These are phyloP conservation scores for Pipistrellus pipistrellus DNA, from an alignment of 2,797 vertebrate genomes.

Conservation along the genomic window DNA sequence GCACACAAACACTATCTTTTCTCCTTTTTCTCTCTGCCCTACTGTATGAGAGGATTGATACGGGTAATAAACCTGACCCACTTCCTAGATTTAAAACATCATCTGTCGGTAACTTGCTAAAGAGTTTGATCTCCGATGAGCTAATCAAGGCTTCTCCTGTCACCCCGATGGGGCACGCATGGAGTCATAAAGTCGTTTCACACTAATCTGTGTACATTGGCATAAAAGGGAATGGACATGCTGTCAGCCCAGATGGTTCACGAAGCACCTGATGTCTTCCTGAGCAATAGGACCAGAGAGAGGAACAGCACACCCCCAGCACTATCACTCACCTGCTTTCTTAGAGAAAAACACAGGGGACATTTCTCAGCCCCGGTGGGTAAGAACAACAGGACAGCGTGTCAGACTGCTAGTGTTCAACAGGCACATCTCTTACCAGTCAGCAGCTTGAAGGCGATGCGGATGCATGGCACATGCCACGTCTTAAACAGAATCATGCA, in stretches of 20 bases:
- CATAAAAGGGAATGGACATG: conserved; percentile 75
- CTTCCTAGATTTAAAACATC: conserved; percentile 82
- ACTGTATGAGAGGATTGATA: conserved; percentile 81
- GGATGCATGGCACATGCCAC: conserved; percentile 37
- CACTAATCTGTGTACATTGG: conserved; percentile 83
- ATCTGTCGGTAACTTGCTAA: conserved; percentile 84
- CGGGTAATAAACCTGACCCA: conserved; percentile 85
- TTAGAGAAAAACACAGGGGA: conserved; percentile 58
- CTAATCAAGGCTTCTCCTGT: conserved; percentile 85
- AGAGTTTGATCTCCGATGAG: conserved; percentile 87
- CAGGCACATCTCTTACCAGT: conserved; percentile 15
- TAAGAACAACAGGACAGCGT: conserved; percentile 61
- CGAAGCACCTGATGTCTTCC: conserved; percentile 67
- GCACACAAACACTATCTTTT: neutral
- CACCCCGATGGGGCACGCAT: conserved; percentile 79
- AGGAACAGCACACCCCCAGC: conserved; percentile 59
- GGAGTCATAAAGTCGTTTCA: conserved; percentile 79
- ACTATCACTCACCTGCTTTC: conserved; percentile 42
- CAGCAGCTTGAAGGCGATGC: conserved; percentile 66
- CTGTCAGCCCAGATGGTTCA: conserved; percentile 80
- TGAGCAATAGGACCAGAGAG: conserved; percentile 63
- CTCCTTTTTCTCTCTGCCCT: conserved; percentile 71
- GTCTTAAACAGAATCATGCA: conserved; percentile 65
- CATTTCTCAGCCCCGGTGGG: conserved; percentile 13
- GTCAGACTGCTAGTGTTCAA: neutral